These are phyloP conservation scores for Chironomus tentans DNA, from an alignment of 2,888 invertebrate genomes.

Conservation along the genomic window DNA sequence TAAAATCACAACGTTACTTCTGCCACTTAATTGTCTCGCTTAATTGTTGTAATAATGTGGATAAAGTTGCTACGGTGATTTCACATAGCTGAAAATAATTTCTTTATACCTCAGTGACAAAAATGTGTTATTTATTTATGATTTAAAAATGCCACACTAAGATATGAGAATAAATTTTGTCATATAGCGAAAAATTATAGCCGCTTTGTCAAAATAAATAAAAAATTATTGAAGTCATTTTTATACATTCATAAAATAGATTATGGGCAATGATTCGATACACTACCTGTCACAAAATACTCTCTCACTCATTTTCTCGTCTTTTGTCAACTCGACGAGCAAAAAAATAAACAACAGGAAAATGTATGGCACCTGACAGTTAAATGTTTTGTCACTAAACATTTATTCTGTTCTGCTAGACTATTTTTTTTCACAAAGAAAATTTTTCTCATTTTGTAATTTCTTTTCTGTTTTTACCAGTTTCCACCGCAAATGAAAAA, in stretches of 20 bases:
- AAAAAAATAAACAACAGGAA: no score
- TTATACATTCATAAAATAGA: no score
- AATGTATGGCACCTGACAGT: background rate
- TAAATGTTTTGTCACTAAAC: background rate
- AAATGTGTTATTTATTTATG: slow-evolving; percentile 9
- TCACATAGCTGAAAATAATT: background rate
- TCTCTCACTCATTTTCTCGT: no score
- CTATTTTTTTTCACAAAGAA: no score
- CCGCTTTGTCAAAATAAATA: slow-evolving; percentile 10
- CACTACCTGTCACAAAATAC: no score
- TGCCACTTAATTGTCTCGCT: slow-evolving; percentile 13
- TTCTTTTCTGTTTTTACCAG: background rate
- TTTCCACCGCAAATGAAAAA: no score
- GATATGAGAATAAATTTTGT: background rate
- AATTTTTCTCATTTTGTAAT: background rate
- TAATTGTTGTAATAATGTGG: slow-evolving; percentile 8
- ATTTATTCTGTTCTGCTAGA: background rate
- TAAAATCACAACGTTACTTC: no score
- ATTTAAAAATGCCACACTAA: slow-evolving; percentile 10
- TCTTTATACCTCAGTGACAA: background rate
- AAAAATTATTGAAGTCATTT: no score
- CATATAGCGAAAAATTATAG: background rate
- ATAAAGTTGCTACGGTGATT: background rate
- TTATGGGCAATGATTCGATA: no score
- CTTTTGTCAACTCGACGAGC: no score